Evolutionary conservation across 2,113 vertebrate species (phyloP), one percentile per base, ranked within the genome.

Genomic region (Hiodon tergisus): DNA sequence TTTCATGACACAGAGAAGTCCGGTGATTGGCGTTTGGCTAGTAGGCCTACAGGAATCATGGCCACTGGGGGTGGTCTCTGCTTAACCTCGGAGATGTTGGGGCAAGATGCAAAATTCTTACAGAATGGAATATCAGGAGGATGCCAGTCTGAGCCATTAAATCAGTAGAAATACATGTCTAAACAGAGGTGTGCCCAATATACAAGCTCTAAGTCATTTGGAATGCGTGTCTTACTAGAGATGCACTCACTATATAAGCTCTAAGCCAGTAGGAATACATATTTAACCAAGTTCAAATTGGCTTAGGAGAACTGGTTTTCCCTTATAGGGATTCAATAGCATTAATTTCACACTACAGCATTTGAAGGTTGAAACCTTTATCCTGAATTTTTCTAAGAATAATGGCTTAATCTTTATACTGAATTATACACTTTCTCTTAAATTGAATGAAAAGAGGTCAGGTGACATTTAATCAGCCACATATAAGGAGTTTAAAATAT

Each of bases 241-340:
- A 66, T 11, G 2, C 3, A 48, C 4, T 2, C 46, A 11, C 11
- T 46, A 46, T 6, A 14, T 46, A 46, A 10, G 46, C 63, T 47
- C 63, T 14, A 1, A 17, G 31, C 5, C 7, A 60, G 13, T 60
- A 60, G n/a, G 59, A 4, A 63, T 1, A 17, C n/a, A n/a, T n/a
- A n/a, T n/a, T 4, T 17, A 66, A 66, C 47, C 59, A 60, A 60
- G 59, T 60, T 14, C 59, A 48, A 66, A 65, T 65, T 65, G 62
- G 47, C 46, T 17, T 66, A 47, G 48, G 16, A 10, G 8, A 66
- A 48, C 31, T 66, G 9, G 2, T 63, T 48, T 48, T 6, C 63
- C 63, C 63, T 47, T 66, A 47, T 66, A 47, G 46, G 63, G 59
- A 60, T 60, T 60, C 11, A 10, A 60, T 60, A 14, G 63, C n/a